phyloP scores from a whole-genome alignment of 2,888 invertebrate species.

The Tachina fera region DNA sequence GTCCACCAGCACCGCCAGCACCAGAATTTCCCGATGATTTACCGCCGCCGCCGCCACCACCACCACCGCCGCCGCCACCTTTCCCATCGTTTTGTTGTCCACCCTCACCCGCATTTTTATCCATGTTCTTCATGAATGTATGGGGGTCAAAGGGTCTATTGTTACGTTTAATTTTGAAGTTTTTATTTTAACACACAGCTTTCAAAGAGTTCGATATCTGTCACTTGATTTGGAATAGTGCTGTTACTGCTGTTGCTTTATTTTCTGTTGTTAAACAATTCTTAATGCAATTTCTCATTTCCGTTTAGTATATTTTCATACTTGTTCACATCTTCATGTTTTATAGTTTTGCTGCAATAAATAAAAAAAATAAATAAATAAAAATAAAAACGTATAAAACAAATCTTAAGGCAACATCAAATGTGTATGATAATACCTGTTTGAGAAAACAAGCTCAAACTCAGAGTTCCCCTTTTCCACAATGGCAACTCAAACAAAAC shows the following conservation, averaged over 20 bases:
- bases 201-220: constrained; percentile 61
- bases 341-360: constrained; percentile 26
- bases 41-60: too few species aligned
- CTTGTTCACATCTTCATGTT: constrained; percentile 46
- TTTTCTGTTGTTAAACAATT: constrained; percentile 37
- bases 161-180: constrained; percentile 76
- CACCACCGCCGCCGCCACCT: constrained; percentile 81
- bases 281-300: constrained; percentile 49
- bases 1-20: constrained; percentile 83
- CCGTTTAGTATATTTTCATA: constrained; percentile 48
- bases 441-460: constrained; percentile 13
- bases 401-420: constrained; percentile 23
- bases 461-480: background rate
- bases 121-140: constrained; percentile 84
- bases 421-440: constrained; percentile 31
- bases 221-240: constrained; percentile 2
- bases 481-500: constrained; percentile 14
- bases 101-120: constrained; percentile 90
- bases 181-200: constrained; percentile 63
- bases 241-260: constrained; percentile 39
- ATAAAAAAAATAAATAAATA: constrained; percentile 2
- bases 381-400: constrained; percentile 1
- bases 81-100: constrained; percentile 78
- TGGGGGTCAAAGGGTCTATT: constrained; percentile 73
- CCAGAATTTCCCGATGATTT: constrained; percentile 80